Evolutionary conservation across 2,888 invertebrate genomes (phyloP), one percentile per base, ranked within the genome.

Genomic region (Megamerina dolium): DNA sequence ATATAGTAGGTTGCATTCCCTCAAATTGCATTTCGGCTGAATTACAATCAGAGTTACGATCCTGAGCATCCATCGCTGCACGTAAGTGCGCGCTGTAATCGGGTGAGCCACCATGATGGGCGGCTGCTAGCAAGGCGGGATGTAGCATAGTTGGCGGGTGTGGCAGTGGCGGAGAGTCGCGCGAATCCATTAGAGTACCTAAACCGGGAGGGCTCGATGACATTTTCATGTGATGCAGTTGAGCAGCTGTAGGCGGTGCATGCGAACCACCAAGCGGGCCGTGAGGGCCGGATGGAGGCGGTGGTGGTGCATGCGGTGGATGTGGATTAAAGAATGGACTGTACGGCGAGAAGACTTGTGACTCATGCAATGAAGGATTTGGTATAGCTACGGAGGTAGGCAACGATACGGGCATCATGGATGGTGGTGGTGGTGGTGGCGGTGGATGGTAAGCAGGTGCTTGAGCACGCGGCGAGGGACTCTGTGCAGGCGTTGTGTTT

Each of bases 351-450:
- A 90, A 91, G 66, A 91, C 88, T 75, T 91, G 89, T 70, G 89
- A 89, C 77, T 91, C 89, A 77, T 93, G 92, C 59, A 95, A 79
- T 67, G 91, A 88, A 46, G 95, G 95, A 74, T 95, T 95, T 48
- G 94, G 90, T 71, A 95, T 94, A 69, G 95, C 94, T 66, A 95
- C 94, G 50, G 92, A 89, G 48, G 94, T 95, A 56, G 94, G 93
- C 70, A 94, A 78, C 62, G 90, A 87, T 55, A 85, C 85, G 56
- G 86, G 86, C 75, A 92, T 80, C 76, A 91, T 87, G 45, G 90
- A 86, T 41, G 87, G 87, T 62, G 80, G 70, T 84, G 82, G 68
- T 83, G 68, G 66, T n/a, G n/a, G n/a, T 83, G 83, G 71, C 83
- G 68, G 68, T 46, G 63, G 65, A 51, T 65, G 69, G 49, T 69